A percentile compares a stretch with the other conserved stretches of the same genome.
phyloP scores from a whole-genome alignment of 2,888 invertebrate genomes.

The Caenorhabditis sp. region DNA sequence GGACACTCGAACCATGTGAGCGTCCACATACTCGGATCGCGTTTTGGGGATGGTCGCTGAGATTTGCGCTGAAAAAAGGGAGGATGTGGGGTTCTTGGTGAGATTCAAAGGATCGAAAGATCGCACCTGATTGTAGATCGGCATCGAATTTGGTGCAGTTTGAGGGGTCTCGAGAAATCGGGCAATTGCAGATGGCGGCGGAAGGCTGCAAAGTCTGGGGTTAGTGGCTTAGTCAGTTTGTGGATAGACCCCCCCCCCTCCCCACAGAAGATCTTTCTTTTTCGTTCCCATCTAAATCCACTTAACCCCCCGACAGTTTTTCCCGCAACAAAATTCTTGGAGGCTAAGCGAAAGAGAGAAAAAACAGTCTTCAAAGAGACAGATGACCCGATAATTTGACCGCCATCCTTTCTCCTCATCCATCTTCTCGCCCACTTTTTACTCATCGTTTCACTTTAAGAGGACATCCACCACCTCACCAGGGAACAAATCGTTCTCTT shows the following conservation, averaged over 20 bases:
- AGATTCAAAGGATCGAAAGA: no score
- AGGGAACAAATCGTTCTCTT: slow-evolving; percentile 23
- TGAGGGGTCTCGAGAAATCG: slow-evolving; percentile 66
- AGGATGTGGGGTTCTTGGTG: no score
- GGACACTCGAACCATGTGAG: slow-evolving; percentile 75
- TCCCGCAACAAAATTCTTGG: slow-evolving; percentile 15
- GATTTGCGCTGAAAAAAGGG: slow-evolving; percentile 70
- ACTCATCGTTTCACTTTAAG: slow-evolving; percentile 31
- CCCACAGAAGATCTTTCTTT: not conserved
- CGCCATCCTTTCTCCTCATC: slow-evolving; percentile 20
- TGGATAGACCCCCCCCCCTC: no score
- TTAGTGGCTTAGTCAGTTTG: no score
- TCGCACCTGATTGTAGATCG: slow-evolving; percentile 44
- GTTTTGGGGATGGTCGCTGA: slow-evolving; percentile 68
- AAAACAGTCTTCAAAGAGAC: not conserved
- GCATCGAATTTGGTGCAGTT: slow-evolving; percentile 74
- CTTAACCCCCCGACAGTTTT: not conserved
- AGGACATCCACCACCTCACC: not conserved
- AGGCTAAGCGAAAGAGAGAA: not conserved
- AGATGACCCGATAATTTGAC: slow-evolving; percentile 46
- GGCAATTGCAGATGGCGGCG: slow-evolving; percentile 78
- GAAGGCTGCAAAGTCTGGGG: slow-evolving; percentile 67
- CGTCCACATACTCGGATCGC: slow-evolving; percentile 72
- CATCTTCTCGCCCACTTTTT: slow-evolving; percentile 1
- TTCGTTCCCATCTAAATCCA: slow-evolving; percentile 15